These are phyloP conservation scores for Gadopsis bispinosus DNA, from an alignment of 2,797 vertebrate species.

Conservation along the genomic window DNA sequence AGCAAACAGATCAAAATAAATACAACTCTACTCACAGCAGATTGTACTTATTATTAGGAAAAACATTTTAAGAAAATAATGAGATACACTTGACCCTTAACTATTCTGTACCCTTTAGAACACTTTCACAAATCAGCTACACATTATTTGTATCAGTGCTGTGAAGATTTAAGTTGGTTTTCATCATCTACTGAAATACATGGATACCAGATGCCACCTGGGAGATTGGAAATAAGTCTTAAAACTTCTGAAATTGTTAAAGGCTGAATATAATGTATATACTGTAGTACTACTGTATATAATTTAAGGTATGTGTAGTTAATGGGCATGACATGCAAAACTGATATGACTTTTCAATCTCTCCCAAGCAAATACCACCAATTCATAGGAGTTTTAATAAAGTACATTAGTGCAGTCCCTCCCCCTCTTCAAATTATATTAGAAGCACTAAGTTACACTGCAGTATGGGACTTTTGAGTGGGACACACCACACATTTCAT, in stretches of 20 bases:
- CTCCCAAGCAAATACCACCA: not conserved
- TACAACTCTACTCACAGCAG: not conserved
- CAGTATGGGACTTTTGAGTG: not conserved
- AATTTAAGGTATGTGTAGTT: not conserved
- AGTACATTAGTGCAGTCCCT: not conserved
- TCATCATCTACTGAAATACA: no score
- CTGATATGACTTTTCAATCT: no score
- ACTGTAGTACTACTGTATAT: no score
- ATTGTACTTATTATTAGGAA: not conserved
- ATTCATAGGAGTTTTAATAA: not conserved
- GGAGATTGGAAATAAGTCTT: no score
- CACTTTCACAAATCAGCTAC: no score
- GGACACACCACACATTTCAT: not conserved
- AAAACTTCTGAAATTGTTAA: no score
- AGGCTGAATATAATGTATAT: not conserved
- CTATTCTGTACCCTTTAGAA: no score
- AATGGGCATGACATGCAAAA: not conserved
- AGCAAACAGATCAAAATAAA: not conserved
- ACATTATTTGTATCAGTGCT: no score
- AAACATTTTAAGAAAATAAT: no score
- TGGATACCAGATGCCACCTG: no score
- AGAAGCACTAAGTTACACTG: not conserved
- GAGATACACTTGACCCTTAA: no score
- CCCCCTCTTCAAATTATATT: not conserved
- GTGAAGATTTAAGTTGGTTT: no score